Percentiles rank a stretch among this genome's conserved stretches.
Evolutionary conservation across 1,140 invertebrate species (phyloP).

Genomic region (Anoplolepis gracilipes): DNA sequence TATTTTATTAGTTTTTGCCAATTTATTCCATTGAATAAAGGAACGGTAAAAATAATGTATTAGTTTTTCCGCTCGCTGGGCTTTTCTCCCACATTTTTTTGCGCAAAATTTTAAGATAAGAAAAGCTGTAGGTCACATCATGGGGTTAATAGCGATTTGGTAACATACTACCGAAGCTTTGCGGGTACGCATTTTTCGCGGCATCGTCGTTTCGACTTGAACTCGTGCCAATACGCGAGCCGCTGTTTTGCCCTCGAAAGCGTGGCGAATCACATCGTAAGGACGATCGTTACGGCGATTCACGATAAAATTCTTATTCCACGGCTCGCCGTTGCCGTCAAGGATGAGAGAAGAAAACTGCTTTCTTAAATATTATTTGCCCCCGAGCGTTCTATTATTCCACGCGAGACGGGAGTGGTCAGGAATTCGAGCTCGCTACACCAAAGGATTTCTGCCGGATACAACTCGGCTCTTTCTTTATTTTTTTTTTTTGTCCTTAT

Average conservation of each 20-base stretch:
- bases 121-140: background rate
- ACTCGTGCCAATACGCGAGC: slow-evolving; percentile 61
- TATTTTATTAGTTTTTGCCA: too few species aligned
- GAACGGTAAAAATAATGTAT: too few species aligned
- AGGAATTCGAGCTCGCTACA: slow-evolving; percentile 41
- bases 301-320: slow-evolving; percentile 69
- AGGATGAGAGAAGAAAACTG: slow-evolving; percentile 23
- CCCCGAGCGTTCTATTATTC: slow-evolving; percentile 54
- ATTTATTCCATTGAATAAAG: too few species aligned
- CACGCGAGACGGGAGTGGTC: slow-evolving; percentile 45
- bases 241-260: slow-evolving; percentile 46
- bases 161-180: slow-evolving; percentile 44
- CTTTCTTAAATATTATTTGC: slow-evolving; percentile 59
- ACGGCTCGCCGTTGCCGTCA: background rate
- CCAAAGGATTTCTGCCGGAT: slow-evolving; percentile 43
- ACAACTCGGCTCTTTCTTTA: background rate
- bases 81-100: too few species aligned
- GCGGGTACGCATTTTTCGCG: slow-evolving; percentile 48
- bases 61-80: too few species aligned
- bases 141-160: slow-evolving; percentile 10
- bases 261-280: slow-evolving; percentile 55
- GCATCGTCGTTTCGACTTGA: slow-evolving; percentile 61
- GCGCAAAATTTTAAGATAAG: slow-evolving; percentile 23
- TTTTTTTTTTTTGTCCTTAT: background rate
- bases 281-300: slow-evolving; percentile 68